Evolutionary conservation across 1,140 invertebrate species (phyloP).

Genomic region (Holcopasites calliopsidis): DNA sequence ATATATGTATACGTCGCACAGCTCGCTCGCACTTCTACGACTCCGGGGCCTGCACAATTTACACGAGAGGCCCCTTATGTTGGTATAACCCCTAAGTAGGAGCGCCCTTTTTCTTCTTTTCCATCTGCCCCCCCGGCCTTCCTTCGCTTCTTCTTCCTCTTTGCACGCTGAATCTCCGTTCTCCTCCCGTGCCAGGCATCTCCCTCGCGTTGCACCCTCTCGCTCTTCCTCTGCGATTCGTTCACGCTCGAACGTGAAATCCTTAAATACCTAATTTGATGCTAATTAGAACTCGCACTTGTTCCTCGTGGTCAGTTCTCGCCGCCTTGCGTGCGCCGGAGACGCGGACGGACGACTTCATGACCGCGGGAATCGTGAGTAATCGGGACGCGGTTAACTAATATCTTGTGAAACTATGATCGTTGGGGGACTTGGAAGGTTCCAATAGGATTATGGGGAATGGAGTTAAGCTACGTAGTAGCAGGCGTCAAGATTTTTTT

Average conservation of each 20-base stretch:
- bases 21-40: conserved; percentile 71
- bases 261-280: conserved; percentile 77
- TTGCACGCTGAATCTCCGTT: neutral
- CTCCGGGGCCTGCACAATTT: conserved; percentile 74
- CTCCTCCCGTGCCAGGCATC: too few relatives aligned
- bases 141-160: neutral
- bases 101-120: conserved; percentile 55
- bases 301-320: conserved; percentile 14
- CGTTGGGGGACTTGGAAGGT: too few relatives aligned
- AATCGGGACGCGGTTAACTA: conserved; percentile 21
- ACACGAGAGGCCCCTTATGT: conserved; percentile 67
- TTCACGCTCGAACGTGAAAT: conserved; percentile 68
- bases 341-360: neutral
- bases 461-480: too few relatives aligned
- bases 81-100: conserved; percentile 73
- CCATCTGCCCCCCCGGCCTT: conserved; percentile 8
- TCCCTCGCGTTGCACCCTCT: too few relatives aligned
- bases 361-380: neutral
- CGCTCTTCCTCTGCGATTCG: conserved; percentile 14
- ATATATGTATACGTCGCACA: conserved; percentile 72
- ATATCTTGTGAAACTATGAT: conserved; percentile 1
- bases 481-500: too few relatives aligned
- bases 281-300: conserved; percentile 73
- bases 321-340: conserved; percentile 19
- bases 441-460: too few relatives aligned